Conservation (phyloP, 2,113 vertebrate species). For the Muntiacus reevesi region DNA sequence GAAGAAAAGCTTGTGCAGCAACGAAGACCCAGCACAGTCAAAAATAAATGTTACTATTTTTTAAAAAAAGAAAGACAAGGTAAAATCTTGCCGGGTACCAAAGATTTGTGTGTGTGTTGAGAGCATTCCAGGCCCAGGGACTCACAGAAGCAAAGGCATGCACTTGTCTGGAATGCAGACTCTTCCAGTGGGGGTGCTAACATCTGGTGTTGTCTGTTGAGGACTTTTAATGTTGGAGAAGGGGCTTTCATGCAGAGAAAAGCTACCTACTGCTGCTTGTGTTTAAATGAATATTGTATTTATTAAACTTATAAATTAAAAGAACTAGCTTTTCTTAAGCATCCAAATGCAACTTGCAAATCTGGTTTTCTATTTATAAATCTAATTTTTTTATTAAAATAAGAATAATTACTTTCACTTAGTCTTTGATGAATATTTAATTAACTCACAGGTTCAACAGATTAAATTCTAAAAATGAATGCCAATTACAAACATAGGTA, state of each 20-base stretch:
- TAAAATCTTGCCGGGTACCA: neutral
- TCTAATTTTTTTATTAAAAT: constrained; percentile 47
- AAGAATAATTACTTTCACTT: constrained; percentile 42
- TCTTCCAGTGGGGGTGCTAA: neutral
- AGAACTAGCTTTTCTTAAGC: constrained; percentile 24
- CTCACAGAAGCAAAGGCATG: neutral
- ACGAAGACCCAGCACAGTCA: neutral
- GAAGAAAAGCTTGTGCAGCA: neutral
- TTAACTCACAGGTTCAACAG: constrained; percentile 57
- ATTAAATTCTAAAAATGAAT: constrained; percentile 64
- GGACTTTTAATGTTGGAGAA: neutral
- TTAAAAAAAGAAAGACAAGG: neutral
- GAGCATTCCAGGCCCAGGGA: neutral
- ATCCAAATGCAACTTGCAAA: constrained; percentile 34
- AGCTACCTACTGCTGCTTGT: constrained; percentile 2
- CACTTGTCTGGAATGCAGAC: neutral
- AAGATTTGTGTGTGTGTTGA: neutral
- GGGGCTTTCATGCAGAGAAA: neutral
- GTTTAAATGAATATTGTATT: constrained; percentile 51
- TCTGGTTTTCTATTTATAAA: constrained; percentile 57
- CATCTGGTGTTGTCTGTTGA: neutral
- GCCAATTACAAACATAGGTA: constrained; percentile 61
- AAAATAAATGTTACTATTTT: neutral
- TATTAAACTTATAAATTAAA: constrained; percentile 59
- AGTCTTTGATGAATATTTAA: constrained; percentile 68